These are phyloP conservation scores for Lycodopsis pacificus DNA, from an alignment of 2,797 vertebrate genomes.

Conservation along the genomic window DNA sequence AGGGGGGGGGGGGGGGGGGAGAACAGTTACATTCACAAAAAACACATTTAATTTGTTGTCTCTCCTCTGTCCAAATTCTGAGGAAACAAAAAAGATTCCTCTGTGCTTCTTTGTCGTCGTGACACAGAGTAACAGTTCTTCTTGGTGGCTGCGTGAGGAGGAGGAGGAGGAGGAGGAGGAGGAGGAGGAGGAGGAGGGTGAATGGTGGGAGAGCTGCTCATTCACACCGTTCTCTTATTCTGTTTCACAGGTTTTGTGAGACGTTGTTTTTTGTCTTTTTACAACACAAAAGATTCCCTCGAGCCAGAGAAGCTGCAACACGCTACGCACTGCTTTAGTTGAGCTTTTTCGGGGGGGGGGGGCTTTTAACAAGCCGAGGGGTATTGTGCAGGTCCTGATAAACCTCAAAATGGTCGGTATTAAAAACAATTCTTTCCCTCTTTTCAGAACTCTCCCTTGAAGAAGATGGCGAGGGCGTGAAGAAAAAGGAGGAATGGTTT, in stretches of 20 bases:
- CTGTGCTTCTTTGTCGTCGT: conserved; percentile 42
- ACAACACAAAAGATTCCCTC: conserved; percentile 66
- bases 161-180: too few species aligned
- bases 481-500: conserved; percentile 16
- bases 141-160: conserved; percentile 19
- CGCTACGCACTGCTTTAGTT: conserved; percentile 47
- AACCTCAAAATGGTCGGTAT: conserved; percentile 62
- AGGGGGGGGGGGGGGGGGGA: conserved; percentile 7
- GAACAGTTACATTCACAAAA: conserved; percentile 54
- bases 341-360: conserved; percentile 10
- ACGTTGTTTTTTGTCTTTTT: conserved; percentile 18
- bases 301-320: conserved; percentile 49
- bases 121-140: conserved; percentile 56
- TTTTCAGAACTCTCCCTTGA: conserved; percentile 38
- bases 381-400: conserved; percentile 67
- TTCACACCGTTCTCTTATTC: conserved; percentile 65
- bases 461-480: conserved; percentile 13
- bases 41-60: conserved; percentile 59
- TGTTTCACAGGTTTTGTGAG: conserved; percentile 56
- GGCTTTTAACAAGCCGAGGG: conserved; percentile 53
- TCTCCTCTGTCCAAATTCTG: conserved; percentile 16
- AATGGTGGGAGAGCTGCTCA: conserved; percentile 58
- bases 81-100: conserved; percentile 57
- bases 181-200: too few species aligned
- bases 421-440: conserved; percentile 13